Conservation (phyloP, 1,140 invertebrate species). For the Panonychus citri region DNA sequence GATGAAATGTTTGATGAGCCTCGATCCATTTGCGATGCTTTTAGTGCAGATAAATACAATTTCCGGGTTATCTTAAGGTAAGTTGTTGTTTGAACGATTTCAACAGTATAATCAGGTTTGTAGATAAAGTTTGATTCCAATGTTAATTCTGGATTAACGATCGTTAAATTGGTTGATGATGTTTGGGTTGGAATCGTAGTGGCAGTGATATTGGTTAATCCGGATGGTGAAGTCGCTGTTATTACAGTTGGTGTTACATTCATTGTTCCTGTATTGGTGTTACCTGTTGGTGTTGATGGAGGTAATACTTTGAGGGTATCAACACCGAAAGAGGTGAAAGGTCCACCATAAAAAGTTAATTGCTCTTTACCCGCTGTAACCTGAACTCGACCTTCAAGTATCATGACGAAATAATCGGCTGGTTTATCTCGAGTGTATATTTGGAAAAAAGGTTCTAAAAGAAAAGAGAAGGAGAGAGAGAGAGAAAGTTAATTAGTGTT, state of each 20-base stretch:
- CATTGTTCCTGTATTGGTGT: not conserved
- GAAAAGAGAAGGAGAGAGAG: not conserved
- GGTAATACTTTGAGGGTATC: constrained; percentile 26
- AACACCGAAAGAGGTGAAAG: constrained; percentile 80
- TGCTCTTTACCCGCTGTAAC: constrained; percentile 49
- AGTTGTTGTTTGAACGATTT: constrained; percentile 23
- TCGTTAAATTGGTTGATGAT: not conserved
- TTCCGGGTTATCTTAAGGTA: constrained; percentile 16
- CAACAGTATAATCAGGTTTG: constrained; percentile 62
- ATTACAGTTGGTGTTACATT: not conserved
- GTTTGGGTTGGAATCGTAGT: not conserved
- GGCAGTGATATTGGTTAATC: not conserved
- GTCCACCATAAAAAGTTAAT: constrained; percentile 71
- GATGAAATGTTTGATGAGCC: not conserved
- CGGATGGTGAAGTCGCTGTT: not conserved
- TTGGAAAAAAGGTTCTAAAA: not conserved
- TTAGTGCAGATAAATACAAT: constrained; percentile 14
- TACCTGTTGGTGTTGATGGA: constrained; percentile 25
- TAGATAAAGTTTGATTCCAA: not conserved
- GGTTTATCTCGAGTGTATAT: constrained; percentile 20
- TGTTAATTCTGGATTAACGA: not conserved
- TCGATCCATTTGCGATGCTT: constrained; percentile 6
- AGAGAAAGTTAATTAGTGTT: not conserved
- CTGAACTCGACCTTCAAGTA: constrained; percentile 63
- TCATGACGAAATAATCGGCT: constrained; percentile 69